Evolutionary conservation across 2,113 vertebrate genomes (phyloP).

Genomic region (Pluvianellus socialis): DNA sequence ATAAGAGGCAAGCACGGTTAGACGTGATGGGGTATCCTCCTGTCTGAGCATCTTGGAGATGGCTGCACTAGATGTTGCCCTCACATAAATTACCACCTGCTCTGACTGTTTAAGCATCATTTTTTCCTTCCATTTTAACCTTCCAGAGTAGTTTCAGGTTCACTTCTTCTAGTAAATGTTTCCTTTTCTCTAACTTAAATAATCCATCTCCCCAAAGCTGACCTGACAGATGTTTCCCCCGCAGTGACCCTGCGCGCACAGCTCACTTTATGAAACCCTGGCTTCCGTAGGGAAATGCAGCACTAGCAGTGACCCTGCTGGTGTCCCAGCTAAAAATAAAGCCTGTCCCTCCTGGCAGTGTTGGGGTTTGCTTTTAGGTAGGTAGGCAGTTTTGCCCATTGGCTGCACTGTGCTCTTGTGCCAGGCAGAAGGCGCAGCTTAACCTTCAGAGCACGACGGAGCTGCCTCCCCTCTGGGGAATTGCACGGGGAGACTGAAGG

Average conservation of each 20-base stretch:
- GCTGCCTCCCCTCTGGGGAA: background rate
- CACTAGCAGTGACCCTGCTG: slow-evolving; percentile 61
- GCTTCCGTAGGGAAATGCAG: slow-evolving; percentile 49
- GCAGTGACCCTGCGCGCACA: background rate
- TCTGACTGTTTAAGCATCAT: background rate
- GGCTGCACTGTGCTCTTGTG: slow-evolving; percentile 24
- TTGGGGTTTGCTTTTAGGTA: slow-evolving; percentile 63
- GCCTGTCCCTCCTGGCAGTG: slow-evolving; percentile 53
- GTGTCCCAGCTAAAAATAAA: slow-evolving; percentile 69
- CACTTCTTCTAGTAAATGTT: slow-evolving; percentile 34
- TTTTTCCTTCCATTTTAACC: background rate
- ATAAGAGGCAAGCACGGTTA: background rate
- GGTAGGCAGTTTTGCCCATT: slow-evolving; percentile 52
- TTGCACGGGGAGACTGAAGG: background rate
- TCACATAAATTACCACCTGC: background rate
- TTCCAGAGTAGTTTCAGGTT: slow-evolving; percentile 43
- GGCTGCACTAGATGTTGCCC: background rate
- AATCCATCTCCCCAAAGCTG: slow-evolving; percentile 61
- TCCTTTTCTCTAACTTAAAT: slow-evolving; percentile 33
- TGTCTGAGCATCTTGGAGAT: background rate
- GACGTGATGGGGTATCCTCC: background rate
- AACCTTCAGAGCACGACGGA: slow-evolving; percentile 37
- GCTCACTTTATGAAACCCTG: slow-evolving; percentile 48
- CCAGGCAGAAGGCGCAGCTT: slow-evolving; percentile 48
- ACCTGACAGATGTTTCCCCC: slow-evolving; percentile 50